Conservation (phyloP, 23 tunicate species). For the Trididemnum nubilum region DNA sequence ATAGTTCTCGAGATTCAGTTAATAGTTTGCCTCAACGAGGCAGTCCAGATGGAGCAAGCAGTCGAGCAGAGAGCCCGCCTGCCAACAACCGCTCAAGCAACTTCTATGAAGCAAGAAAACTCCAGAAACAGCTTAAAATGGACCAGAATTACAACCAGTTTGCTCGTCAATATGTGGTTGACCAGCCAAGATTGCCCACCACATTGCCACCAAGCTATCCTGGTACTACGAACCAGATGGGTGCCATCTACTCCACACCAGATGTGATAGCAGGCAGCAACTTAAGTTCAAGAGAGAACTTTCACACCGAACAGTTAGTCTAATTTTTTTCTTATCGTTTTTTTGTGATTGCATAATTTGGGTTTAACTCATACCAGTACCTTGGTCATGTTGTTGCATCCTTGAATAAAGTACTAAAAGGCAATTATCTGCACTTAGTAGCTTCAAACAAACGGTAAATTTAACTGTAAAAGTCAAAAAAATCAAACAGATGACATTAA, state of each 20-base stretch:
- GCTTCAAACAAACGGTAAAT: too few species aligned
- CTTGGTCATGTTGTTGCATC: too few species aligned
- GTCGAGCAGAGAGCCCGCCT: conserved; percentile 85
- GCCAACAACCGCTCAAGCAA: not conserved
- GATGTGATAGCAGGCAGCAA: conserved; percentile 4
- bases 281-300: not conserved
- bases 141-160: conserved; percentile 71
- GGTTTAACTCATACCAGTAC: too few species aligned
- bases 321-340: too few species aligned
- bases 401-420: too few species aligned
- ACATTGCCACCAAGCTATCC: conserved; percentile 81
- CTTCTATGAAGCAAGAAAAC: conserved; percentile 6
- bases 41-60: conserved; percentile 91
- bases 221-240: conserved; percentile 39
- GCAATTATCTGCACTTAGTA: too few species aligned
- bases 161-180: conserved; percentile 36
- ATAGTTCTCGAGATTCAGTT: not conserved
- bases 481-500: too few species aligned
- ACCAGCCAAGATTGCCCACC: conserved; percentile 40
- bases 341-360: too few species aligned
- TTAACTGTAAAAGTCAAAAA: too few species aligned
- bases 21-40: conserved; percentile 60
- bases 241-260: conserved; percentile 63
- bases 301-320: too few species aligned
- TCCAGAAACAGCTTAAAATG: conserved; percentile 34